A percentile compares a stretch with the other conserved stretches of the same genome.
These are phyloP conservation scores for Prosopocoilus inquinatus DNA, from an alignment of 2,888 invertebrate genomes.

Conservation along the genomic window DNA sequence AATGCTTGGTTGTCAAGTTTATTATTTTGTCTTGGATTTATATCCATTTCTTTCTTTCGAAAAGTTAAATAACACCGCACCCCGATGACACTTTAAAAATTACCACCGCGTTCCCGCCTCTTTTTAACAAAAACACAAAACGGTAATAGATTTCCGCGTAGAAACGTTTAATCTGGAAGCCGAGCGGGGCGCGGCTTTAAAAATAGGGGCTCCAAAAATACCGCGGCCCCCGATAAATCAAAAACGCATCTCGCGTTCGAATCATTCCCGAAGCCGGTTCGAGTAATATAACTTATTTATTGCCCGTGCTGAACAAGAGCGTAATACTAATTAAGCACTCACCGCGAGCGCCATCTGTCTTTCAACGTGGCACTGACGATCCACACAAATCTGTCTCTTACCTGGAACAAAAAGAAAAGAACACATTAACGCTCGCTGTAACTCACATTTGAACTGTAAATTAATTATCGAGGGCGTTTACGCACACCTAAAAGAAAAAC, in stretches of 20 bases:
- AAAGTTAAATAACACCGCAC: too few relatives aligned
- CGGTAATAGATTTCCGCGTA: too few relatives aligned
- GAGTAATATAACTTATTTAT: constrained; percentile 45
- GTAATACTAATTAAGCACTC: constrained; percentile 47
- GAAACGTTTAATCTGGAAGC: too few relatives aligned
- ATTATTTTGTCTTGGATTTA: too few relatives aligned
- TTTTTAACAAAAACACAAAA: too few relatives aligned
- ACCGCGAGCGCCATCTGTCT: constrained; percentile 42
- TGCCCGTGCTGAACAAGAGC: constrained; percentile 41
- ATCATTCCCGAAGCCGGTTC: constrained; percentile 30
- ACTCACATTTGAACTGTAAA: constrained; percentile 27
- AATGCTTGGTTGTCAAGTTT: too few relatives aligned
- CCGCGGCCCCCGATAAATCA: not conserved
- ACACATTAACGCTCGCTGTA: constrained; percentile 27
- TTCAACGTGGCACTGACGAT: constrained; percentile 29
- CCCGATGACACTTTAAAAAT: too few relatives aligned
- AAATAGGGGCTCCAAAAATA: not conserved
- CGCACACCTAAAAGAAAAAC: not conserved
- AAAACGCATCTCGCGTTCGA: not conserved
- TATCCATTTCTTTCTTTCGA: too few relatives aligned
- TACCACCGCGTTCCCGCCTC: too few relatives aligned
- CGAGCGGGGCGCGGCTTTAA: too few relatives aligned
- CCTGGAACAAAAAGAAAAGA: constrained; percentile 39
- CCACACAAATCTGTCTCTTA: constrained; percentile 32
- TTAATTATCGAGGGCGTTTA: constrained; percentile 21